Evolutionary conservation across 2,797 vertebrate genomes (phyloP), one percentile per base, ranked within the genome.

Genomic region (Enteromius unitaeniatus): DNA sequence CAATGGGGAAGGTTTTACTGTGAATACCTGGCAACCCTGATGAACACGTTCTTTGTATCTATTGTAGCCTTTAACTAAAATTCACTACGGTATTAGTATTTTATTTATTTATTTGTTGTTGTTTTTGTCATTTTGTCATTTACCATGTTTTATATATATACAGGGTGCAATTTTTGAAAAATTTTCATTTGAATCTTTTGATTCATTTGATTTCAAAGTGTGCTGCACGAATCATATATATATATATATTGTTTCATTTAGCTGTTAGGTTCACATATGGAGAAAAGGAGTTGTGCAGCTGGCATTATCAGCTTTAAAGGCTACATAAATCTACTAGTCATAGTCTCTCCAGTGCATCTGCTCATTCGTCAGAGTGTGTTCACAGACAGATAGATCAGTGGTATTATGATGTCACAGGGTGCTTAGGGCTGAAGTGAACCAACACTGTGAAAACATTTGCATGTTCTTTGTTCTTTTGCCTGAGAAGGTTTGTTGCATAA

Each of bases 241-340:
- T 37, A 6, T 37, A 37, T 37, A 28, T 28, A 28, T n/a, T 5
- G 21, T 53, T 49, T 77, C 65, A 65, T 47, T 76, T 60, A 72
- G 26, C 49, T 51, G 19, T 15, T 69, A 42, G 19, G 37, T 67
- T 73, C 26, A 51, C 26, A 47, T 67, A 17, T 91, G 90, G 86
- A 91, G 88, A 89, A 90, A 86, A 85, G 87, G 87, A 90, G 83
- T 86, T 89, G 83, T 87, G 83, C 88, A 90, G 91, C 89, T 87
- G 88, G 85, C 85, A 90, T 91, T 89, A 89, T 85, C 89, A 86
- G 85, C 85, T 89, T 89, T 92, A 92, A 92, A 93, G 83, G 86
- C 84, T 86, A 89, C 89, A 88, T 92, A 90, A 88, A 90, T 92
- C 91, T 87, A 83, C 65, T 67, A 67, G 64, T 34, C 88, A 88